Percentiles rank a stretch among this genome's conserved stretches.
Conservation (phyloP, 2,113 vertebrate species). For the Riparia riparia region DNA sequence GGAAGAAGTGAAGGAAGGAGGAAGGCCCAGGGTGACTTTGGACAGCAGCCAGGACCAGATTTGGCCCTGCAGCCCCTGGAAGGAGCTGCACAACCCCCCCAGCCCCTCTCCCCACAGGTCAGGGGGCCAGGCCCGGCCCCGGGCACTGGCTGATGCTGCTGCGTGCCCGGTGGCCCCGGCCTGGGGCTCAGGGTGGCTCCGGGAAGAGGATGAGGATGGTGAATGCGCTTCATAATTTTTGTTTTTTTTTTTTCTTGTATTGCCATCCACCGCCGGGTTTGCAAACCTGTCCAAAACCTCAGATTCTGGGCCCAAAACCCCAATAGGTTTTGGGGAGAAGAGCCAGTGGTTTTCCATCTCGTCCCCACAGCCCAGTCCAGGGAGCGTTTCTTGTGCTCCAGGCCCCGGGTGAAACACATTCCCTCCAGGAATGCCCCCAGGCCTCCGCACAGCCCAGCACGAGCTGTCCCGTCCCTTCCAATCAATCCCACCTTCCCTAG, state of each 20-base stretch:
- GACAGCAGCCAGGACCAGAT: neutral
- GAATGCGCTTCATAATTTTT: neutral
- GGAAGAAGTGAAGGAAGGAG: neutral
- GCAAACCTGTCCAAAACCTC: neutral
- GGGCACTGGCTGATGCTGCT: neutral
- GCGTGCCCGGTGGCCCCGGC: accelerated
- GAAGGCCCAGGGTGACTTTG: neutral
- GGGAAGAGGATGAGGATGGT: neutral
- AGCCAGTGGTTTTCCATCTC: accelerated
- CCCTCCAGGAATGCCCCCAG: neutral
- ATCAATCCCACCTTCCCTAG: neutral
- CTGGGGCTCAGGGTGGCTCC: accelerated
- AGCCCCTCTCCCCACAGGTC: neutral
- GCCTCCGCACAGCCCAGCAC: neutral
- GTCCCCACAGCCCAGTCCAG: accelerated
- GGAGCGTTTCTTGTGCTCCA: neutral
- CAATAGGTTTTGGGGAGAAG: neutral
- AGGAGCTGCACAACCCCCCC: accelerated
- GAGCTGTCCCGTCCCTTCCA: too few species aligned
- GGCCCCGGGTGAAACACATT: accelerated
- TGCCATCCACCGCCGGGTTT: neutral
- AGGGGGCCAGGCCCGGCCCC: neutral
- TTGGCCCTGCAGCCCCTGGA: neutral
- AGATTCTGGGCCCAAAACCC: too few species aligned
- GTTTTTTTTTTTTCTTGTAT: accelerated